These are phyloP conservation scores for Amazona vittata DNA, from an alignment of 2,113 vertebrate genomes.

Conservation along the genomic window DNA sequence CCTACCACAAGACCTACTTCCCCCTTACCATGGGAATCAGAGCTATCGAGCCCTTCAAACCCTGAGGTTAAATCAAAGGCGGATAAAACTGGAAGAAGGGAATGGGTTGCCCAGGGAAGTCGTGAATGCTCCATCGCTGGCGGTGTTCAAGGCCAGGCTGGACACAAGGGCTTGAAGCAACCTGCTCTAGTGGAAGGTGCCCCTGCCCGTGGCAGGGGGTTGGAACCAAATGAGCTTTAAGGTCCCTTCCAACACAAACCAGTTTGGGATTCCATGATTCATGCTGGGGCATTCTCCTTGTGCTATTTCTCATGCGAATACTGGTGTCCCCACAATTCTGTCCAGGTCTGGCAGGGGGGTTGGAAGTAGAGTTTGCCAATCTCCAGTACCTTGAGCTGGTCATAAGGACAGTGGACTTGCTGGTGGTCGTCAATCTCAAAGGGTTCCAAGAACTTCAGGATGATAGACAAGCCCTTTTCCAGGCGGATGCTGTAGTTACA, in stretches of 20 bases:
- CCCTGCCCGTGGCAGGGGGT: too few species aligned
- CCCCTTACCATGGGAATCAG: neutral
- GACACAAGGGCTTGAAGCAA: too few species aligned
- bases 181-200: too few species aligned
- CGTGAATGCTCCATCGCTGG: too few species aligned
- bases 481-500: slow-evolving; percentile 83
- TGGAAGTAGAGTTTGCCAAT: neutral
- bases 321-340: neutral
- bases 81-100: neutral
- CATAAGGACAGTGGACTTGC: slow-evolving; percentile 79
- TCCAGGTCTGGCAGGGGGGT: neutral
- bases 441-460: slow-evolving; percentile 73
- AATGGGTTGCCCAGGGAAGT: too few species aligned
- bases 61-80: neutral
- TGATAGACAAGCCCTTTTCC: slow-evolving; percentile 69
- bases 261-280: neutral
- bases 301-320: neutral
- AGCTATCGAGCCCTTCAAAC: neutral
- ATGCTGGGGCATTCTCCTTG: neutral
- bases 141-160: too few species aligned
- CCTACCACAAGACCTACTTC: neutral
- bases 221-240: too few species aligned
- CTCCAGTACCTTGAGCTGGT: slow-evolving; percentile 77
- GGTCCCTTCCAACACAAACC: neutral
- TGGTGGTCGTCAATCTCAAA: slow-evolving; percentile 83